Conservation (phyloP, 2,797 vertebrate species). For the Choloepus didactylus region DNA sequence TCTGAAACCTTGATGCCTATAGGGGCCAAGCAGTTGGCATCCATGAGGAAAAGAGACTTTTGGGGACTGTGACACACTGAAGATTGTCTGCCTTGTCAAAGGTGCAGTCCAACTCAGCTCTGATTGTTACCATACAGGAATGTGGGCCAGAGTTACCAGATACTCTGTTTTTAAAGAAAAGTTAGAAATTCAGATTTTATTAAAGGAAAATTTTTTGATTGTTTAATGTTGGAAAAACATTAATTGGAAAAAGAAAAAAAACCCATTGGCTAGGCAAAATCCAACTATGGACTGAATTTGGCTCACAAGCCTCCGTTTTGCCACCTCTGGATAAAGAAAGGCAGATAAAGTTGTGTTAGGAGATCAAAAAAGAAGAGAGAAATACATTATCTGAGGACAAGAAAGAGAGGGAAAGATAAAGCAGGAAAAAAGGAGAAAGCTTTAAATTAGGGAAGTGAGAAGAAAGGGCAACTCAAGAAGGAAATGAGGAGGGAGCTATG, state of each 20-base stretch:
- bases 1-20: background rate
- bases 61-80: background rate
- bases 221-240: background rate
- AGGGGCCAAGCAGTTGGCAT: background rate
- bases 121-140: background rate
- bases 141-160: background rate
- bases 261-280: background rate
- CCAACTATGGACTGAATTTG: background rate
- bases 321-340: background rate
- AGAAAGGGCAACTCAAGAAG: background rate
- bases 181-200: background rate
- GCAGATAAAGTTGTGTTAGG: background rate
- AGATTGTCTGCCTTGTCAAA: background rate
- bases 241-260: background rate
- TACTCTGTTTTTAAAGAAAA: slow-evolving; percentile 50
- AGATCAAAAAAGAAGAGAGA: background rate
- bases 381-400: background rate
- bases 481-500: background rate
- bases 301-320: background rate
- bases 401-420: background rate
- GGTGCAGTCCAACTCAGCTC: background rate
- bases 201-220: slow-evolving; percentile 13
- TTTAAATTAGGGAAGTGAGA: background rate
- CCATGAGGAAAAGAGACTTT: background rate
- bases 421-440: background rate